Conservation (phyloP, 1,140 invertebrate species). For the Physella acuta region DNA sequence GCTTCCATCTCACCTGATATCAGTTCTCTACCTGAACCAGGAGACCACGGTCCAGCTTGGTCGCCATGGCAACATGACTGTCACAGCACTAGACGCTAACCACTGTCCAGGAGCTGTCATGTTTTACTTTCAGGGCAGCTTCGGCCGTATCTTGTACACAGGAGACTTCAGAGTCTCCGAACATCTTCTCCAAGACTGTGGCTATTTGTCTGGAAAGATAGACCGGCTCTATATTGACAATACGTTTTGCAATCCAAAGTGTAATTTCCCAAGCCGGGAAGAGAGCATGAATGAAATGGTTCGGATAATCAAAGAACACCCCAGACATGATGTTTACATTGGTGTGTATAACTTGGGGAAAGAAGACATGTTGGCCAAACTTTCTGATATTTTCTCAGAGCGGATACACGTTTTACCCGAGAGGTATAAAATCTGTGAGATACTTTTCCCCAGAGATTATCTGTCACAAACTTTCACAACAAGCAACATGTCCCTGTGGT, state of each 20-base stretch:
- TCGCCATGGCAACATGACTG: slow-evolving; percentile 49
- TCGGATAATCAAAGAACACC: slow-evolving; percentile 41
- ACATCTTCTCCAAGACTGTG: slow-evolving; percentile 8
- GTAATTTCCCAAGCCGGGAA: slow-evolving; percentile 53
- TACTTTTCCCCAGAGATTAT: slow-evolving; percentile 49
- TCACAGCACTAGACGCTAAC: slow-evolving; percentile 61
- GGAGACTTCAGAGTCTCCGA: slow-evolving; percentile 52
- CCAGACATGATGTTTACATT: slow-evolving; percentile 51
- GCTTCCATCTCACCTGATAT: background rate
- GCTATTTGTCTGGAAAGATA: slow-evolving; percentile 29
- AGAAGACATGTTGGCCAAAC: slow-evolving; percentile 55
- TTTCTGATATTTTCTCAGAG: slow-evolving; percentile 48
- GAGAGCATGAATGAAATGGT: slow-evolving; percentile 46
- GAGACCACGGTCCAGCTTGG: slow-evolving; percentile 41
- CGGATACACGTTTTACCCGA: slow-evolving; percentile 51
- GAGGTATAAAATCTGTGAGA: slow-evolving; percentile 42
- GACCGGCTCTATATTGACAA: slow-evolving; percentile 62
- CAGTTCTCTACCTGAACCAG: background rate
- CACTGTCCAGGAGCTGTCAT: slow-evolving; percentile 63
- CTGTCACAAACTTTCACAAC: slow-evolving; percentile 53
- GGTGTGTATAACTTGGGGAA: slow-evolving; percentile 59
- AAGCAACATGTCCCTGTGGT: slow-evolving; percentile 25
- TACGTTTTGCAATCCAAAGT: slow-evolving; percentile 60
- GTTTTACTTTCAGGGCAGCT: slow-evolving; percentile 63
- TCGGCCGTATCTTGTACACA: slow-evolving; percentile 61